Percentiles rank a stretch among this genome's conserved stretches.
These are phyloP conservation scores for Petrosia ficiformis DNA, from an alignment of 37 sponge, comb jelly and placozoan genomes.

Conservation along the genomic window DNA sequence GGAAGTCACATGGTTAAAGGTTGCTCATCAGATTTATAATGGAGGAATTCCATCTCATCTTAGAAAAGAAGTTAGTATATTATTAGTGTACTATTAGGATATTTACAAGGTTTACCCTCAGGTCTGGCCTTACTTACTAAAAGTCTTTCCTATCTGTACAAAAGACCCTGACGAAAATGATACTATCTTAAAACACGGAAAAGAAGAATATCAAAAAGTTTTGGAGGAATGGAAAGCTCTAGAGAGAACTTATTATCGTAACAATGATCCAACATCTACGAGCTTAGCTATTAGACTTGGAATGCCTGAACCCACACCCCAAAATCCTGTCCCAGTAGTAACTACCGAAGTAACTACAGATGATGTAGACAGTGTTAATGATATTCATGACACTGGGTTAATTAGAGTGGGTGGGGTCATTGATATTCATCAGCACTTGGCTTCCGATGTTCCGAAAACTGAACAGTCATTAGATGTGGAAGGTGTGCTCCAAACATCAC, in stretches of 20 bases:
- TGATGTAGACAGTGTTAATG: too few relatives aligned
- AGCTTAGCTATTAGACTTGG: background rate
- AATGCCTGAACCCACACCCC: background rate
- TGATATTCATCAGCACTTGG: too few relatives aligned
- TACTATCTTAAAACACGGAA: background rate
- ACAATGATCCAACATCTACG: slow-evolving; percentile 1
- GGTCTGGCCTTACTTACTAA: slow-evolving; percentile 86
- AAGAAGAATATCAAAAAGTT: slow-evolving; percentile 1
- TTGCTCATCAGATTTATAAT: slow-evolving; percentile 58
- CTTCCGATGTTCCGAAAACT: background rate
- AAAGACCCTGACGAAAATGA: slow-evolving; percentile 6
- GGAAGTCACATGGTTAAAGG: slow-evolving; percentile 16
- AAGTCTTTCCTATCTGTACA: slow-evolving; percentile 30
- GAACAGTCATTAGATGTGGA: background rate
- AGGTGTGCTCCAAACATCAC: background rate
- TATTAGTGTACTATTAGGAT: background rate
- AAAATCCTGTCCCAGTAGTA: background rate
- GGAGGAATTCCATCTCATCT: slow-evolving; percentile 57
- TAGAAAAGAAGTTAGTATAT: slow-evolving; percentile 60
- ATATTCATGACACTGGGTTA: too few relatives aligned
- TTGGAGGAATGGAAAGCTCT: slow-evolving; percentile 40
- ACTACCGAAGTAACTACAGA: too few relatives aligned
- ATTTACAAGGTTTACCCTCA: slow-evolving; percentile 1
- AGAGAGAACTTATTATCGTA: slow-evolving; percentile 14
- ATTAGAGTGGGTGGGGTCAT: too few relatives aligned